phyloP scores from a whole-genome alignment of 1,140 invertebrate species.

The Monomorium pharaonis region DNA sequence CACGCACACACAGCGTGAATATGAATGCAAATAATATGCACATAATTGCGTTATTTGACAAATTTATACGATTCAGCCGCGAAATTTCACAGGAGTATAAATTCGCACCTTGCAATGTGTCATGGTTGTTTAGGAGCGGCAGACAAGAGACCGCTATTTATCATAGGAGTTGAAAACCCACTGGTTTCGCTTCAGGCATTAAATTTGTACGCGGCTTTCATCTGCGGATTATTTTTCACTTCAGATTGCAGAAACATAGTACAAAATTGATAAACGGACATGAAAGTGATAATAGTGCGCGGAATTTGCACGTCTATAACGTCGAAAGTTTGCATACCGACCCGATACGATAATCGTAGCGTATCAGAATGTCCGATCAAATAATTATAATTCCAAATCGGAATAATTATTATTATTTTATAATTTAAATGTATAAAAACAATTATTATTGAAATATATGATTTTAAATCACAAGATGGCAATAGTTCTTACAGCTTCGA shows the following conservation, averaged over 20 bases:
- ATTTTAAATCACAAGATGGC: neutral
- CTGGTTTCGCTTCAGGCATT: conserved; percentile 34
- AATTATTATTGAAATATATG: neutral
- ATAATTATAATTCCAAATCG: neutral
- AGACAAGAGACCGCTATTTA: conserved; percentile 47
- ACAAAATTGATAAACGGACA: neutral
- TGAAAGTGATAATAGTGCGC: neutral
- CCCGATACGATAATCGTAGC: neutral
- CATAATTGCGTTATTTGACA: conserved; percentile 51
- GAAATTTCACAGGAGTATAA: conserved; percentile 42
- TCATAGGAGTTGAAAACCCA: conserved; percentile 42
- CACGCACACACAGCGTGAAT: too few species aligned
- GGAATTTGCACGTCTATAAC: neutral
- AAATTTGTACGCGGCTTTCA: conserved; percentile 46
- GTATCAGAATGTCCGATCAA: neutral
- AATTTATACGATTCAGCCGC: conserved; percentile 53
- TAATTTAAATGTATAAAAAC: neutral
- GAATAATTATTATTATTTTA: neutral
- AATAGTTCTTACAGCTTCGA: neutral
- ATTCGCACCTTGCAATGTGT: conserved; percentile 54
- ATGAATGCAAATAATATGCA: conserved; percentile 49
- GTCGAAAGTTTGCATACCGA: neutral
- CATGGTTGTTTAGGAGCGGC: conserved; percentile 51
- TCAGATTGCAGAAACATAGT: neutral
- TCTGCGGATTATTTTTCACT: conserved; percentile 37